Evolutionary conservation across 1,140 invertebrate species (phyloP), one percentile per base, ranked within the genome.

Genomic region (Drosophila watanabei): DNA sequence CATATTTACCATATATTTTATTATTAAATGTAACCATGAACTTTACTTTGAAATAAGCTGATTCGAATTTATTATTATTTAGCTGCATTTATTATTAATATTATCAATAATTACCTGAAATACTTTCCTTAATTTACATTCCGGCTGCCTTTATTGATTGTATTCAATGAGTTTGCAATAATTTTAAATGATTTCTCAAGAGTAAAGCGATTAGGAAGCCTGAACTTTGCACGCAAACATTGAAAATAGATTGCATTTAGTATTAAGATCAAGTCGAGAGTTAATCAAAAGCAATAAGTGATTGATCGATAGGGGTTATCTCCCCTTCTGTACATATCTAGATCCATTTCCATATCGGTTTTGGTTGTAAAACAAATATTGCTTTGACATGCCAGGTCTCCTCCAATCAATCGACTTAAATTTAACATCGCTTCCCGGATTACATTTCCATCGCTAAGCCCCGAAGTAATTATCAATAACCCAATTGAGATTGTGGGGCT

Each of bases 401-500:
- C 10, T 13, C 5, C 5, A 46, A 28, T 49, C 46, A 20, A 28
- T 49, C 14, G 24, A 24, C 48, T n/a, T 20, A 24, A 28, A 39
- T 35, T 39, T n/a, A n/a, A n/a, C 20, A 35, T 57, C 3, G 11
- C 2, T 33, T 18, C 2, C 32, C 24, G 35, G 60, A 37, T 62
- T 62, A 28, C 32, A 57, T 28, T 30, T 14, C 39, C 59, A 61
- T 52, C 43, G 16, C 18, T 4, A 11, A 45, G 63, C 57, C n/a
- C 39, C 20, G 8, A 45, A 45, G 57, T 45, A 63, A 63, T 63
- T 66, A 45, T 66, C 39, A 63, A 66, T 45, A 32, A 46, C 18
- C 63, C 57, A 62, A 28, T 65, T 45, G 20, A 45, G 58, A 62
- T 62, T 65, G 58, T 52, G 13, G n/a, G 35, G 51, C 51, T 64